A percentile compares a stretch with the other conserved stretches of the same genome.
These are phyloP conservation scores for Geococcyx californianus DNA, from an alignment of 2,113 vertebrate species.

Conservation along the genomic window DNA sequence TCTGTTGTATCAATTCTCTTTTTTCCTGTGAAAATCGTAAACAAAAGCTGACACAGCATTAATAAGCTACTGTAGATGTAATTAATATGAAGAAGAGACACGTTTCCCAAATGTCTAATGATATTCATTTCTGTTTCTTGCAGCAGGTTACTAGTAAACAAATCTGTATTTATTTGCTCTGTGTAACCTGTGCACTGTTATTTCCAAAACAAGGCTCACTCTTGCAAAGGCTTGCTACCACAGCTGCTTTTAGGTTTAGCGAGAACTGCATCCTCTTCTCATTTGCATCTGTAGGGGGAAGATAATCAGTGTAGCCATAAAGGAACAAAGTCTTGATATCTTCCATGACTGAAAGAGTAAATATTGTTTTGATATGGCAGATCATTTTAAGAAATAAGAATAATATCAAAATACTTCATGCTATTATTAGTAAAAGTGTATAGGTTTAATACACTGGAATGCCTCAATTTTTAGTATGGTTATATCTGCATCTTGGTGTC, in stretches of 20 bases:
- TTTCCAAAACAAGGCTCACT: neutral
- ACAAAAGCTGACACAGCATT: conserved; percentile 27
- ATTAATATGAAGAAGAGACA: conserved; percentile 9
- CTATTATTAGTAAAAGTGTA: neutral
- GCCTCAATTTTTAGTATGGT: neutral
- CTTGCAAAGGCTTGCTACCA: conserved; percentile 9
- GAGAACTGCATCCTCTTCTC: neutral
- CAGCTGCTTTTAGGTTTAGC: neutral
- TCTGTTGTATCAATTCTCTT: neutral
- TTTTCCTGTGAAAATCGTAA: neutral
- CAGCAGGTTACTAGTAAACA: conserved; percentile 2
- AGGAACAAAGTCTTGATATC: neutral
- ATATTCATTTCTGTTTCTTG: neutral
- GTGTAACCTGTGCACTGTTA: neutral
- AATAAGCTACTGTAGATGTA: neutral
- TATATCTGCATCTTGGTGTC: neutral
- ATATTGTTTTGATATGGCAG: neutral
- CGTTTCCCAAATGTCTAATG: neutral
- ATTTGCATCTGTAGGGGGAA: neutral
- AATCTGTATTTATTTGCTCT: conserved; percentile 20
- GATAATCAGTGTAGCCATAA: neutral
- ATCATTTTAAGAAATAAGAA: neutral
- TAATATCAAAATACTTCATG: neutral
- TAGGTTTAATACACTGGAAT: neutral
- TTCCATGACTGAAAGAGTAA: neutral